Evolutionary conservation across 2,113 vertebrate genomes (phyloP), one percentile per base, ranked within the genome.

Genomic region (Tetrax tetrax): DNA sequence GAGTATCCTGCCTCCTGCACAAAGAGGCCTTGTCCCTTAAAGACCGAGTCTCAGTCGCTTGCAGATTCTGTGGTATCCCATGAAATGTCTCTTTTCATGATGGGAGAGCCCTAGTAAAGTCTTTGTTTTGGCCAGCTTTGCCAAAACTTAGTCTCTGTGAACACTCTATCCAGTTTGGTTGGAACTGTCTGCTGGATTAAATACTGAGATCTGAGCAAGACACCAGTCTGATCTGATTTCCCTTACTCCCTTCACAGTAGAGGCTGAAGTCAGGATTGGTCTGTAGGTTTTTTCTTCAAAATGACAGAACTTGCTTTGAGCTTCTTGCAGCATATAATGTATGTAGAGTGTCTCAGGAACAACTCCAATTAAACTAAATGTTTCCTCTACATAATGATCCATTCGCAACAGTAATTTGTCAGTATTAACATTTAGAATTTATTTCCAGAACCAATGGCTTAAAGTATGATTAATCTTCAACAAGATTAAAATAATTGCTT

Each of bases 401-500:
- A 28, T 92, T 94, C 0, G 4, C 60, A 87, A 66, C 66, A 74
- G 56, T 63, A 66, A 96, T 96, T 90, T 93, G 84, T 93, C 89
- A 80, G 35, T 70, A 95, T 95, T 96, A 95, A 59, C 79, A 92
- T 87, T 95, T 92, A 47, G 83, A 88, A 85, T 90, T 90, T 97
- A 91, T 93, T 96, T 96, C 91, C 88, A 96, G 96, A 93, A 84
- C 25, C 0, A 3, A 82, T 95, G 69, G 47, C 95, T 87, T 79
- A 72, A 93, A 90, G 57, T 63, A 56, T 93, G 76, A 96, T 97
- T 97, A 93, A 93, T 96, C 43, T 94, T 57, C 59, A 89, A 63
- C 37, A 41, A 72, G 82, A 95, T 95, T 94, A 86, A 89, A 94
- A 97, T 95, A 96, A 96, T 87, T 93, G 41, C 93, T 80, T 94